Evolutionary conservation across 2,113 vertebrate species (phyloP), one percentile per base, ranked within the genome.

Genomic region (Arenaria interpres): DNA sequence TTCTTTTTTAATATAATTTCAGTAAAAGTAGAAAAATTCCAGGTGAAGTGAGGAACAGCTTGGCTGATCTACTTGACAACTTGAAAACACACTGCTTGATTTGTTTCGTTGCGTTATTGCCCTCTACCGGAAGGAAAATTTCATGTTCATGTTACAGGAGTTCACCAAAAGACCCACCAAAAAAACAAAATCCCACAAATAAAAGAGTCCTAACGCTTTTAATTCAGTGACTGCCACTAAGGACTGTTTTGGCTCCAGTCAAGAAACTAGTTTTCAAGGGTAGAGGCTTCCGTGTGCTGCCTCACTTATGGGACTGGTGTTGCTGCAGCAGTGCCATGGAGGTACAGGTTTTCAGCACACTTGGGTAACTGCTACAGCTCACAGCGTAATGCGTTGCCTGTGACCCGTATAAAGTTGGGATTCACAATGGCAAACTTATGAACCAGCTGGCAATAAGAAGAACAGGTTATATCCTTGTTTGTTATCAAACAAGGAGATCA

Each of bases 101-200:
- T 84, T 74, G 72, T 59, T 90, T 41, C 78, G 86, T 46, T 89
- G 46, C 53, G 41, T 45, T 94, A 73, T 14, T 95, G 94, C 95
- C 96, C 94, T 92, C 97, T 97, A 22, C 92, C 93, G 97, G 95
- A 85, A 85, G 89, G 19, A 90, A 0, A 13, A 7, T 69, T 85
- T 79, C 33, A 71, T 13, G 24, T 89, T 83, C n/a, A 18, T 8
- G 14, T 83, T 66, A 66, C 12, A 64, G 12, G 22, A 35, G 10
- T 63, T 92, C 41, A 86, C 13, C 16, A 46, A 84, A 78, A 6
- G 22, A 0, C 1, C 4, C 12, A 48, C 19, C 27, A 12, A 22
- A 46, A 32, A 37, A 23, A 23, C 7, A 14, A 79, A 68, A 41
- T 51, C 45, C 35, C 74, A 4, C 25, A 77, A 37, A n/a, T 9